Evolutionary conservation across 1,140 invertebrate species (phyloP), one percentile per base, ranked within the genome.

Genomic region (Bombus terrestris): DNA sequence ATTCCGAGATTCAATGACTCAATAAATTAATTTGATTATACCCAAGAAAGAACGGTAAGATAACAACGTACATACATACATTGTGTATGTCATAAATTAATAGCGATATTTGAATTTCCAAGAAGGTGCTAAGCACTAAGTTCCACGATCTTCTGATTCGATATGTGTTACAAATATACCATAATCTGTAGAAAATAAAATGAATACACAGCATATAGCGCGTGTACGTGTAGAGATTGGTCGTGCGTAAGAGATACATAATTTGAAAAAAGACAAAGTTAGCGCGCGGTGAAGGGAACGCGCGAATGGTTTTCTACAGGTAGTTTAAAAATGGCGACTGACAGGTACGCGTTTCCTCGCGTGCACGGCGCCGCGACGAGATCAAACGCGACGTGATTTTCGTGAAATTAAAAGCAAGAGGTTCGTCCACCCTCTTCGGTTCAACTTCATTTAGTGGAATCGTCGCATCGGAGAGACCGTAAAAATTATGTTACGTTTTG

Each of bases 301-400:
- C 83, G 86, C 79, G 83, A 81, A 80, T 74, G 72, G 90, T 81
- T 86, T 84, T 88, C 89, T 92, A 92, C 92, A 93, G 93, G 93
- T 94, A 94, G 93, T 94, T 94, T 93, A 94, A 94, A 95, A 94
- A 95, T 95, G 94, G 94, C 94, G 91, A 88, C 92, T 86, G 86
- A 89, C 92, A 92, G 92, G 91, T 93, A 92, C 89, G 92, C 80
- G 90, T 88, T 87, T 81, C 72, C 68, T 76, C 85, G 89, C 83
- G 85, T 86, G 90, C 77, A 92, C 91, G 89, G 71, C 37, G 84
- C 84, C 69, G 78, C 84, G 57, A 85, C 82, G n/a, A 74, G 53
- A 69, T 35, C 59, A 62, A 73, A 47, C 69, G 66, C 82, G 28
- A 84, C 43, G 89, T 85, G 81, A 90, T 77, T 72, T 28, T 71